phyloP scores from a whole-genome alignment of 2,797 vertebrate genomes.

The Sebastes taczanowskii region DNA sequence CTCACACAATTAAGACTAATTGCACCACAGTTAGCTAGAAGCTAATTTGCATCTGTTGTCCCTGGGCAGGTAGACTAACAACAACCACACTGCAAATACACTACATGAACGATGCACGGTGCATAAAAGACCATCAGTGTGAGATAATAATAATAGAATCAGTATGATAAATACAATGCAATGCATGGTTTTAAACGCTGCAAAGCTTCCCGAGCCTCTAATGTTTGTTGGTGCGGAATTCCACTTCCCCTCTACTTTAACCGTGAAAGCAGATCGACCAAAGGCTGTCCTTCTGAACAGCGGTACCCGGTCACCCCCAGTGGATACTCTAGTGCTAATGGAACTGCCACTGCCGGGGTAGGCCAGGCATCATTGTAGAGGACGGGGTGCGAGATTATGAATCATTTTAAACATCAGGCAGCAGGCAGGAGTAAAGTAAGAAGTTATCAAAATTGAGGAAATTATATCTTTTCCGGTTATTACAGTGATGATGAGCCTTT shows the following conservation, averaged over 20 bases:
- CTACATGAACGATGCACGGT: neutral
- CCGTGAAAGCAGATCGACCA: neutral
- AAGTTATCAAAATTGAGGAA: neutral
- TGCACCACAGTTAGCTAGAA: neutral
- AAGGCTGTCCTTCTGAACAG: neutral
- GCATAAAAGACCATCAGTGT: neutral
- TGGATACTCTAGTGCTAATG: neutral
- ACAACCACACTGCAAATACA: neutral
- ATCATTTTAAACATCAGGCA: neutral
- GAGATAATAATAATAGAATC: neutral
- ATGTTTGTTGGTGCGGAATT: neutral
- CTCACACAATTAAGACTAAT: neutral
- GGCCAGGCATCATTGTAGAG: neutral
- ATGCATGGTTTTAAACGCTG: too few relatives aligned
- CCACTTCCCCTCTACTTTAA: neutral
- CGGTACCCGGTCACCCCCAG: neutral
- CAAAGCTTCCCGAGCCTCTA: neutral
- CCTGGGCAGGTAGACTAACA: neutral
- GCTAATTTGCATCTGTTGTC: neutral
- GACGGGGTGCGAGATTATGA: neutral
- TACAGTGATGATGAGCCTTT: neutral
- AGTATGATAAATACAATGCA: too few relatives aligned
- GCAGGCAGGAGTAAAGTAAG: neutral
- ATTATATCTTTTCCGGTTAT: neutral
- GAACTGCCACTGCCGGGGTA: neutral